Evolutionary conservation across 92 coral and sea anemone genomes (phyloP), one percentile per base, ranked within the genome.

Genomic region (Zoanthus solanderi): DNA sequence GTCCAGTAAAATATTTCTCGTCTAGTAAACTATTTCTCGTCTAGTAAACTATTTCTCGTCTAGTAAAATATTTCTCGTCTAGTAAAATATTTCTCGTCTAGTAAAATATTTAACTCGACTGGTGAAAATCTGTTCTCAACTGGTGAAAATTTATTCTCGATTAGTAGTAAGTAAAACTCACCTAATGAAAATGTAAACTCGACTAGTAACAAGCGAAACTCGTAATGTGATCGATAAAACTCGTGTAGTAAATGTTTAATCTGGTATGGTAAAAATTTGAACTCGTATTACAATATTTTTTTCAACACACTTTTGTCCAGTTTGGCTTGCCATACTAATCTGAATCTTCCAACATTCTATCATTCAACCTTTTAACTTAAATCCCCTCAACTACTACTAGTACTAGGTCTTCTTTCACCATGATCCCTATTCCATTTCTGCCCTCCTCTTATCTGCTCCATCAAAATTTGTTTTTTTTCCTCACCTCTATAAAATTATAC

Each of bases 211-310:
- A 76, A 50, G 18, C 23, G 14, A 48, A 47, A 47, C 63, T 50
- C 45, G 79, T 48, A 60, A 47, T 47, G 79, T 52, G 79, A 76
- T 47, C 9, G 37, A 18, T 76, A 47, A 7, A 76, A 47, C 44
- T 75, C 63, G 63, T 75, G 61, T 48, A 6, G 79, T 76, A 76
- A 76, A n/a, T 23, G 23, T 52, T 2, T 75, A 76, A 48, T 76
- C 79, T 76, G 11, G 63, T 7, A 37, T 50, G 3, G 79, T 50
- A 50, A 47, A 17, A 72, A 17, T 47, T 75, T 32, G 6, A 46
- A 46, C 78, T 75, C 78, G 60, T 75, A 16, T 75, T 75, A 60
- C 47, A 48, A 75, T 72, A 32, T 72, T 32, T 67, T 72, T 72
- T 72, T 34, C 76, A 72, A 48, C 18, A 72, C 50, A 72, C 32